phyloP scores from a whole-genome alignment of 2,888 invertebrate species.

The Platynereis dumerilii region DNA sequence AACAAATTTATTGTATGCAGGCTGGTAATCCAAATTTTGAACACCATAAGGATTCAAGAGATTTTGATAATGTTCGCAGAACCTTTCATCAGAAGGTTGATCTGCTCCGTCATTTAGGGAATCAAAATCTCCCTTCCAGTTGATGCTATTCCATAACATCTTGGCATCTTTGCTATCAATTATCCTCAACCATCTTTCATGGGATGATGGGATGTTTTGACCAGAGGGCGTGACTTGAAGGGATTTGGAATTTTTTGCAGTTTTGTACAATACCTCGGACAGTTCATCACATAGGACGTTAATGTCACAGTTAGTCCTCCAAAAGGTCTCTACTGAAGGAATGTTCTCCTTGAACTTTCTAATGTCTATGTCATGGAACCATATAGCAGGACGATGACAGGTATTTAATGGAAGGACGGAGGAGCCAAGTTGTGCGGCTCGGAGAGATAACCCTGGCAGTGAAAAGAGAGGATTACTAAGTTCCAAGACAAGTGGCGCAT shows the following conservation, averaged over 20 bases:
- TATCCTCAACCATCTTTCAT: no score
- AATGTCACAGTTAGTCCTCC: background rate
- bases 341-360: background rate
- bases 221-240: no score
- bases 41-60: background rate
- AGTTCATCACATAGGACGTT: background rate
- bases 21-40: background rate
- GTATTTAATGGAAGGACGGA: background rate
- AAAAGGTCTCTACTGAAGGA: background rate
- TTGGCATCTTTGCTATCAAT: no score
- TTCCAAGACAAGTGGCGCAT: background rate
- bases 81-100: background rate
- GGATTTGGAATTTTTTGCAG: background rate
- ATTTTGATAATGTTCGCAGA: background rate
- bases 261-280: background rate
- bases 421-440: background rate
- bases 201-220: no score
- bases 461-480: background rate
- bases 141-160: background rate
- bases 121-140: background rate
- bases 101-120: background rate
- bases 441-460: background rate
- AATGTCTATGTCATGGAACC: background rate
- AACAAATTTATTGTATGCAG: background rate
- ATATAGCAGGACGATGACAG: background rate